Base-by-base conservation (phyloP, 2,797 vertebrate species). In the Monodelphis domestica region DNA sequence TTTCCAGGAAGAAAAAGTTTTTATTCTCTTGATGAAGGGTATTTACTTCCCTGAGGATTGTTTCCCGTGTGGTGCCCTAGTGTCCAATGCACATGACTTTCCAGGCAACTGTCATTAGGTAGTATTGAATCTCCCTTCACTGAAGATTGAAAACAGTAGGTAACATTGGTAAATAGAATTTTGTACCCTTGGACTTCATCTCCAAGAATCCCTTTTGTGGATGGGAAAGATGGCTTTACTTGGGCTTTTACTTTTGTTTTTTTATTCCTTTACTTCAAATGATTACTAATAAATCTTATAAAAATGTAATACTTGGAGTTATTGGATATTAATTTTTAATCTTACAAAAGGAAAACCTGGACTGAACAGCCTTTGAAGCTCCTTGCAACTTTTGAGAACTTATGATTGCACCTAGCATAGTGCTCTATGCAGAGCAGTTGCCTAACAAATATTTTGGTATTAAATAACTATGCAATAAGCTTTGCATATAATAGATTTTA, bases 61-160 rank as follows among this genome's bases (percentile, higher is more conserved):
- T 12, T 33, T 4, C 1, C 4, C 30, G n/a, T 2, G 70, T n/a
- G n/a, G 17, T 70, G 1, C 0, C 15, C 33, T 14, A n/a, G 57
- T 1, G 12, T 33, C 4, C 15, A 70, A 70, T 17, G 1, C 15
- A 17, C 33, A 70, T 70, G 33, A 6, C 59, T 70, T 70, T 14
- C 1, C 14, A 70, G n/a, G 5, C 5, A 21, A 38, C 59, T 70
- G 2, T n/a, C 59, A 70, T 17, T 70, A 59, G n/a, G 5, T 70
- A 14, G 1, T 14, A 70, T 38, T 70, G 5, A n/a, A 33, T 70
- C 70, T 33, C 14, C 59, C 59, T 70, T 38, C 5, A n/a, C 33
- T 70, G 33, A 15, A 70, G 14, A 5, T 6, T n/a, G 38, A 0
- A 38, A n/a, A n/a, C 5, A 21, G 4, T 17, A 30, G 12, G 1